Evolutionary conservation across 92 coral and sea anemone species (phyloP).

Genomic region (Meandrina meandrites): DNA sequence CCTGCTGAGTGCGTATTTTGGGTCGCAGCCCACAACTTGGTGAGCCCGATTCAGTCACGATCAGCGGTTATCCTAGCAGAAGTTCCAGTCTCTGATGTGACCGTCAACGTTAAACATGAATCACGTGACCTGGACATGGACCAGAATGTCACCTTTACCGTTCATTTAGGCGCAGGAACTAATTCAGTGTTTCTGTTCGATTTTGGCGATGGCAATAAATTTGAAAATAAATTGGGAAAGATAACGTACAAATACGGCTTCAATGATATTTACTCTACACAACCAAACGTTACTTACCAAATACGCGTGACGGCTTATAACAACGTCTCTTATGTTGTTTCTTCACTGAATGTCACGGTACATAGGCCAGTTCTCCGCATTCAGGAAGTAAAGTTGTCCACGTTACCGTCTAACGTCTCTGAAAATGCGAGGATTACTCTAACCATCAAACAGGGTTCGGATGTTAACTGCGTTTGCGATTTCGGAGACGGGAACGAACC

Average conservation of each 20-base stretch:
- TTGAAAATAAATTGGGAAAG: not conserved
- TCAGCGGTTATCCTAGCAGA: conserved; percentile 21
- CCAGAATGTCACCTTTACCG: conserved; percentile 24
- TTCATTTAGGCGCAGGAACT: not conserved
- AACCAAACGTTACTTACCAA: not conserved
- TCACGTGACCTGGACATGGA: conserved; percentile 36
- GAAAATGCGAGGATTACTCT: conserved; percentile 26
- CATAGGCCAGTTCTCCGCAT: conserved; percentile 53
- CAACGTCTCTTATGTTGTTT: conserved; percentile 24
- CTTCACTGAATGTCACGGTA: conserved; percentile 30
- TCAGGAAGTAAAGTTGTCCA: conserved; percentile 15
- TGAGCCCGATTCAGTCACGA: conserved; percentile 9
- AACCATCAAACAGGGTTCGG: conserved; percentile 51
- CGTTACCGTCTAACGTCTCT: conserved; percentile 49
- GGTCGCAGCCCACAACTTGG: conserved; percentile 37
- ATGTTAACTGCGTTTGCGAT: conserved; percentile 36
- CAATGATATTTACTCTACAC: not conserved
- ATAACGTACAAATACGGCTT: conserved; percentile 18
- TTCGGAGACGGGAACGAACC: conserved; percentile 40
- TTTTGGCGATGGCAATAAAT: conserved; percentile 40
- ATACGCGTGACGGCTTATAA: conserved; percentile 33
- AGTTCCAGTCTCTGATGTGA: conserved; percentile 27
- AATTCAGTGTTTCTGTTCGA: conserved; percentile 30
- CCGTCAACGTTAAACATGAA: conserved; percentile 11
- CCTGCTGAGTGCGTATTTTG: conserved; percentile 12